Evolutionary conservation across 1,140 invertebrate genomes (phyloP).

Genomic region (Musca vetustissima): DNA sequence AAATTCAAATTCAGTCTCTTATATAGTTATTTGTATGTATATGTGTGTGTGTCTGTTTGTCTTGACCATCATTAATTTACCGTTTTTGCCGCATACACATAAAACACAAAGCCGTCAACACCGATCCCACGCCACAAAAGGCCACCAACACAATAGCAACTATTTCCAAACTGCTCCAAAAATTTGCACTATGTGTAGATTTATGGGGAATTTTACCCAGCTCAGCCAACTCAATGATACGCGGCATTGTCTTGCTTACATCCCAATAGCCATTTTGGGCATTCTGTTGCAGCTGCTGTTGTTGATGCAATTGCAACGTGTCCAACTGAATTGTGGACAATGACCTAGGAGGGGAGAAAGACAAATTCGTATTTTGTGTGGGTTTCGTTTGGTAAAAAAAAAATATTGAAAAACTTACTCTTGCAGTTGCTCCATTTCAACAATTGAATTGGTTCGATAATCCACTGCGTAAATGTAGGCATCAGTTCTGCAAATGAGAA

Average conservation of each 20-base stretch:
- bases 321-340: constrained; percentile 37
- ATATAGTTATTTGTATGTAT: not conserved
- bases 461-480: constrained; percentile 83
- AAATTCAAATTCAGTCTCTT: not conserved
- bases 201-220: constrained; percentile 53
- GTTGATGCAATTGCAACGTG: constrained; percentile 40
- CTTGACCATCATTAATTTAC: constrained; percentile 49
- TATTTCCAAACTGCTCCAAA: constrained; percentile 73
- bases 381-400: no score
- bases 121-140: constrained; percentile 75
- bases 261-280: constrained; percentile 26
- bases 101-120: constrained; percentile 75
- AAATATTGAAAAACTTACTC: constrained; percentile 70
- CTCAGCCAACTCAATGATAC: constrained; percentile 63
- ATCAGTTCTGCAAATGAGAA: constrained; percentile 82
- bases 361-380: constrained; percentile 10
- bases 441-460: constrained; percentile 74
- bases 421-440: constrained; percentile 77
- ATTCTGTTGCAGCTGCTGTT: constrained; percentile 33
- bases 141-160: constrained; percentile 76
- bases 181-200: constrained; percentile 37
- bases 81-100: constrained; percentile 71
- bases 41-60: not conserved
- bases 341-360: constrained; percentile 29
- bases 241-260: constrained; percentile 44